These are phyloP conservation scores for Ylistrum balloti DNA, from an alignment of 1,140 invertebrate genomes.

Conservation along the genomic window DNA sequence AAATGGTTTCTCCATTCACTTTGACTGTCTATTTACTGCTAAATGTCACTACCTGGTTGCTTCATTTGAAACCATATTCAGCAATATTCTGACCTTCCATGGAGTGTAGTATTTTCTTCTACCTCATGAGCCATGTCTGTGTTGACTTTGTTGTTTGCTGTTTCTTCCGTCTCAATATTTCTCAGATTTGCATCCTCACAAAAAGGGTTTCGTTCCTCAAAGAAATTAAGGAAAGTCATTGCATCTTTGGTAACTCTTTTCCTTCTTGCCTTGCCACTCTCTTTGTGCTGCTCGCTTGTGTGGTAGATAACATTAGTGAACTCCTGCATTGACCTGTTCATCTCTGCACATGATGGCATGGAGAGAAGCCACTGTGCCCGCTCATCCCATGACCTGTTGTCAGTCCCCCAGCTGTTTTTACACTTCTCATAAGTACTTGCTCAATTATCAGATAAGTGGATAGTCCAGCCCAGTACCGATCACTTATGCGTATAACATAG, in stretches of 20 bases:
- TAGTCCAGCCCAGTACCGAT: conserved; percentile 82
- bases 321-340: conserved; percentile 60
- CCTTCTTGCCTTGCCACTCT: neutral
- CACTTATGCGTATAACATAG: conserved; percentile 63
- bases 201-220: conserved; percentile 44
- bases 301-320: neutral
- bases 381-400: conserved; percentile 56
- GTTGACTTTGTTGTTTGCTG: conserved; percentile 46
- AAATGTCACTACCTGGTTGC: conserved; percentile 36
- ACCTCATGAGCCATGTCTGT: conserved; percentile 43
- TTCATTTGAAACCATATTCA: conserved; percentile 22
- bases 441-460: conserved; percentile 78
- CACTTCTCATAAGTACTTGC: too few species aligned
- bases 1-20: conserved; percentile 48
- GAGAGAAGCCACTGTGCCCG: conserved; percentile 47
- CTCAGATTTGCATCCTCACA: neutral
- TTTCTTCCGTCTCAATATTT: conserved; percentile 41
- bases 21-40: conserved; percentile 51
- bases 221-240: neutral
- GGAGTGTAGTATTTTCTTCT: neutral
- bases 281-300: conserved; percentile 16
- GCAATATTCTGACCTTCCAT: neutral
- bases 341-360: conserved; percentile 45
- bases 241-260: conserved; percentile 27
- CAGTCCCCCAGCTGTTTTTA: conserved; percentile 58